Percentiles rank a stretch among this genome's conserved stretches.
Conservation (phyloP, 2,113 vertebrate species). For the Nycticryphes semicollaris region DNA sequence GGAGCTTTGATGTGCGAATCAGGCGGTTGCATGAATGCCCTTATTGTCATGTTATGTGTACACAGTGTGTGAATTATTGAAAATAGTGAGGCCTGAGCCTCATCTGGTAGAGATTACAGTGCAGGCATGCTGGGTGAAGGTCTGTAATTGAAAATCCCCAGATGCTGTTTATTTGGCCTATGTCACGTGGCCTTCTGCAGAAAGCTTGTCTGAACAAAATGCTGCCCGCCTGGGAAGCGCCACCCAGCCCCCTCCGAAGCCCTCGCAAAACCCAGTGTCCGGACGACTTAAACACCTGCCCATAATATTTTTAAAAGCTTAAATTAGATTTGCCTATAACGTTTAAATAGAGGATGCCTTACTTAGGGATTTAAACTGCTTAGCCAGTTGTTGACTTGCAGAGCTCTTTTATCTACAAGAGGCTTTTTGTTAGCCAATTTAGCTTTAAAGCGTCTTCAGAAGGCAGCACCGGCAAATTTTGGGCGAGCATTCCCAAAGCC, state of each 20-base stretch:
- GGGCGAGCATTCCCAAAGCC: not conserved
- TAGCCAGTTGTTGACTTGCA: constrained; percentile 78
- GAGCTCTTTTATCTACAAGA: constrained; percentile 75
- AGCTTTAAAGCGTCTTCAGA: constrained; percentile 52
- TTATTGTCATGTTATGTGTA: constrained; percentile 98
- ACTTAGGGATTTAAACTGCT: constrained; percentile 77
- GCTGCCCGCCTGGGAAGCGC: constrained; percentile 72
- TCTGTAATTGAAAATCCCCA: constrained; percentile 87
- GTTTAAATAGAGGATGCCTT: constrained; percentile 79
- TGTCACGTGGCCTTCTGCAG: constrained; percentile 82
- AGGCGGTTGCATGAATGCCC: constrained; percentile 94
- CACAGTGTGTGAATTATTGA: constrained; percentile 96
- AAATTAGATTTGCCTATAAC: constrained; percentile 78
- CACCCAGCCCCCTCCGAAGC: constrained; percentile 53
- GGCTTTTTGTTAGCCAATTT: constrained; percentile 73
- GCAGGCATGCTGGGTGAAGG: constrained; percentile 84
- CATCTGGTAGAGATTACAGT: constrained; percentile 93
- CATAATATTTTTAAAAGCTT: constrained; percentile 79
- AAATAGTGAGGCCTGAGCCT: constrained; percentile 89
- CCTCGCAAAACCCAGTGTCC: constrained; percentile 30
- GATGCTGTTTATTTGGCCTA: constrained; percentile 88
- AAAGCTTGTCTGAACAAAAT: constrained; percentile 79
- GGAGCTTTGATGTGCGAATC: constrained; percentile 95
- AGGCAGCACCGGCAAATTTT: not conserved
- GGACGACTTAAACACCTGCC: constrained; percentile 83